Evolutionary conservation across 2,888 invertebrate species (phyloP).

Genomic region (Unio pictorum): DNA sequence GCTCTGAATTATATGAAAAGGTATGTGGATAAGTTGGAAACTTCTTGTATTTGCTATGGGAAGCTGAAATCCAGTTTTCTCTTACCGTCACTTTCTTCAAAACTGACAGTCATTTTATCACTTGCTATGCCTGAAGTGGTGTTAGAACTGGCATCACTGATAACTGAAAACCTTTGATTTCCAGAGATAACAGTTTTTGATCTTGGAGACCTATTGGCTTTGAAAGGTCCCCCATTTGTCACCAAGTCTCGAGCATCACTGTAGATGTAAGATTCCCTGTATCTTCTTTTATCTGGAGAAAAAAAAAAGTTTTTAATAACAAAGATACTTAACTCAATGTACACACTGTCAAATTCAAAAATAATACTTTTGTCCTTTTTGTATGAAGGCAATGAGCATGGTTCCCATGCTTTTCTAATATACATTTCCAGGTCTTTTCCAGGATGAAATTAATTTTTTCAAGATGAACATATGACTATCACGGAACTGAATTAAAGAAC

Average conservation of each 20-base stretch:
- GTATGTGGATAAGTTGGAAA: too few relatives aligned
- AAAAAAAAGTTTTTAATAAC: neutral
- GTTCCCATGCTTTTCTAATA: too few relatives aligned
- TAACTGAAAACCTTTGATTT: constrained; percentile 84
- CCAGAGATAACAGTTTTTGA: constrained; percentile 40
- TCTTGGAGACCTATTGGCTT: constrained; percentile 49
- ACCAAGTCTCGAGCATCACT: constrained; percentile 69
- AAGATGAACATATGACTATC: too few relatives aligned
- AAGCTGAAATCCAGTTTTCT: neutral
- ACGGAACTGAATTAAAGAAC: too few relatives aligned
- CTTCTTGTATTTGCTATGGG: too few relatives aligned
- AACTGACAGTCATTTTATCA: constrained; percentile 89
- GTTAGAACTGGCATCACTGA: constrained; percentile 95
- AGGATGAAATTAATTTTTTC: too few relatives aligned
- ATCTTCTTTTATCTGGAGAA: constrained; percentile 76
- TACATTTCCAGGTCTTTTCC: too few relatives aligned
- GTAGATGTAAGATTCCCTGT: constrained; percentile 83
- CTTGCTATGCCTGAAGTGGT: constrained; percentile 97
- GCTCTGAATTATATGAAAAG: too few relatives aligned
- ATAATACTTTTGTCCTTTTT: too few relatives aligned
- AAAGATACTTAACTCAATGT: too few relatives aligned
- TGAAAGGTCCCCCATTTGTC: constrained; percentile 56
- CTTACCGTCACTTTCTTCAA: constrained; percentile 84
- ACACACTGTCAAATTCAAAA: too few relatives aligned
- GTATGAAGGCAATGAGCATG: too few relatives aligned